Percentiles rank a stretch among this genome's conserved stretches.
Evolutionary conservation across 1,140 invertebrate species (phyloP).

Genomic region (Pinna nobilis): DNA sequence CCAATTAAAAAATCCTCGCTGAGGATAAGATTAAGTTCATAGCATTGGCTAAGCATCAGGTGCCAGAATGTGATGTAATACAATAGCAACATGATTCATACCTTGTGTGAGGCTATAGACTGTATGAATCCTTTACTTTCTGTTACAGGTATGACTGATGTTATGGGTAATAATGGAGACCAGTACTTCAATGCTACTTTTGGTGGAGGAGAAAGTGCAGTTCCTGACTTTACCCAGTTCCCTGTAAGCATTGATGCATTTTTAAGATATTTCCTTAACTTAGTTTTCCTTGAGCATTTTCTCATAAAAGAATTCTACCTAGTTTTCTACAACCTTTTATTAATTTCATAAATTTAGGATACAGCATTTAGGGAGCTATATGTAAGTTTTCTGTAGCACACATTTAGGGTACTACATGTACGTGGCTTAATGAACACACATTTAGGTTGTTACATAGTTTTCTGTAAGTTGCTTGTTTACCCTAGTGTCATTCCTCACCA

Average conservation of each 20-base stretch:
- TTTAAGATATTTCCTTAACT: no score
- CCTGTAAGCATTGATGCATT: constrained; percentile 44
- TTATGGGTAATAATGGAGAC: constrained; percentile 66
- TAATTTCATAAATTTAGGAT: no score
- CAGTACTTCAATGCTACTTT: constrained; percentile 72
- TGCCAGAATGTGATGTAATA: not conserved
- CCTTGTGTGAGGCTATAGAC: not conserved
- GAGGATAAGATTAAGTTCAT: not conserved
- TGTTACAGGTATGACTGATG: constrained; percentile 48
- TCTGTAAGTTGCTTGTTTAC: no score
- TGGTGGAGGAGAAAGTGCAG: constrained; percentile 48
- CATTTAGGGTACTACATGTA: no score
- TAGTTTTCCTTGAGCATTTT: no score
- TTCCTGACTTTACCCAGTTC: constrained; percentile 58
- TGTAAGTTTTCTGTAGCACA: no score
- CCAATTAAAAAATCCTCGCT: not conserved
- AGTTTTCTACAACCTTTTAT: no score
- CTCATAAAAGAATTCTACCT: no score
- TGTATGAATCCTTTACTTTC: not conserved
- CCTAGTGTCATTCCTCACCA: no score
- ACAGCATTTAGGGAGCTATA: no score
- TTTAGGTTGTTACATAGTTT: no score
- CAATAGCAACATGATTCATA: not conserved
- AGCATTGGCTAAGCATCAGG: not conserved
- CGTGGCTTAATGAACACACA: no score